Percentiles rank a stretch among this genome's conserved stretches.
Conservation (phyloP, 2,888 invertebrate species). For the Bembecia ichneumoniformis region DNA sequence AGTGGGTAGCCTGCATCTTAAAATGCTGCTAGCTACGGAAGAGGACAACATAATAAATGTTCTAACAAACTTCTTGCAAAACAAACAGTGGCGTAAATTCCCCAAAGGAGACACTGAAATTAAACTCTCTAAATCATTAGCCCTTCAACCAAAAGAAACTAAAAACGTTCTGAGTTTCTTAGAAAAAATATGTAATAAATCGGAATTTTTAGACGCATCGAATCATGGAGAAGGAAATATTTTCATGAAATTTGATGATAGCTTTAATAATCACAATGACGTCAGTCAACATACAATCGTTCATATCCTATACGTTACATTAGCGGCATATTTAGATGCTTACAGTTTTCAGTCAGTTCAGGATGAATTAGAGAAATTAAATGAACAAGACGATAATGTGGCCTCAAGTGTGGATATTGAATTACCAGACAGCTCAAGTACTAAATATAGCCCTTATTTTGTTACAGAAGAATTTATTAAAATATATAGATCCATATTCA, state of each 20-base stretch:
- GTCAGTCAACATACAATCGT: conserved; percentile 28
- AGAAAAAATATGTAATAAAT: conserved; percentile 21
- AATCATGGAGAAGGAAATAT: conserved; percentile 3
- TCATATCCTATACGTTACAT: conserved; percentile 35
- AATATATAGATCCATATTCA: conserved; percentile 39
- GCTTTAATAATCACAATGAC: conserved; percentile 4
- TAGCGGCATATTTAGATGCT: conserved; percentile 48
- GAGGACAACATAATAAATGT: conserved; percentile 35
- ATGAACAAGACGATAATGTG: conserved; percentile 22
- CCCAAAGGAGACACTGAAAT: conserved; percentile 17
- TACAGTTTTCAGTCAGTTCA: conserved; percentile 40
- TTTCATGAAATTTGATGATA: conserved; percentile 27
- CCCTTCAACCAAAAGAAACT: conserved; percentile 20
- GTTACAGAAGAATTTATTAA: conserved; percentile 44
- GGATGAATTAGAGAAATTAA: conserved; percentile 36
- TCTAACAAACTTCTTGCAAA: conserved; percentile 32
- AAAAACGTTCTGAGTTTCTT: conserved; percentile 28
- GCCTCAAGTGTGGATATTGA: conserved; percentile 5
- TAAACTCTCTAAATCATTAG: conserved; percentile 17
- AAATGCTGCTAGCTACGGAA: conserved; percentile 25
- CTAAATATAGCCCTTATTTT: conserved; percentile 21
- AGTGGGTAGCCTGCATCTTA: conserved; percentile 32
- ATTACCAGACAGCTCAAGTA: conserved; percentile 11
- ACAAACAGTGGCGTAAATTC: conserved; percentile 29
- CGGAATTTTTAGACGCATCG: neutral